A percentile compares a stretch with the other conserved stretches of the same genome.
phyloP scores from a whole-genome alignment of 2,113 vertebrate genomes.

The Dicerorhinus sumatrensis region DNA sequence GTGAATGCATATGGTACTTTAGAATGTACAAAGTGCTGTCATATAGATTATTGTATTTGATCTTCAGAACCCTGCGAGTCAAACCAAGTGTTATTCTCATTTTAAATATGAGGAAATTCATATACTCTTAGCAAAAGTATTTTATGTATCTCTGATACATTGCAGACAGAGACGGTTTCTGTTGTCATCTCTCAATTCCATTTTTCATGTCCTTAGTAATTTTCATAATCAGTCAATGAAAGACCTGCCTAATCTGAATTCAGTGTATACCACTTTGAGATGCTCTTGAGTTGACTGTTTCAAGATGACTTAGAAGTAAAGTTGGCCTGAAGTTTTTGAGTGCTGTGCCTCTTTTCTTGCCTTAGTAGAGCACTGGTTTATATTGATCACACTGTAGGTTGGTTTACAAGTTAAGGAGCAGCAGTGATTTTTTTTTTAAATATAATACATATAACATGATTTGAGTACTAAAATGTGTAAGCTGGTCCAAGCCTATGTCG shows the following conservation, averaged over 20 bases:
- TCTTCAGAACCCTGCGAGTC: neutral
- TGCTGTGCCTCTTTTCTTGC: neutral
- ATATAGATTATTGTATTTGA: slow-evolving; percentile 2
- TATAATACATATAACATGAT: neutral
- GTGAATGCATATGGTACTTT: neutral
- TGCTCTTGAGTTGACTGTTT: neutral
- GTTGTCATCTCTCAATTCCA: neutral
- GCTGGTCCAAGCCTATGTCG: neutral
- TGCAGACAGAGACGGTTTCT: neutral
- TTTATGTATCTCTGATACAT: slow-evolving; percentile 3
- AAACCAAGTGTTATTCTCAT: slow-evolving; percentile 29
- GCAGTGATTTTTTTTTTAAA: neutral
- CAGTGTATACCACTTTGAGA: neutral
- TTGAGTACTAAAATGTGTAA: neutral
- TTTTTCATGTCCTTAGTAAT: neutral
- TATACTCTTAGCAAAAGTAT: neutral
- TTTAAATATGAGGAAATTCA: slow-evolving; percentile 54
- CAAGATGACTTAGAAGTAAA: neutral
- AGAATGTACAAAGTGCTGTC: slow-evolving; percentile 23
- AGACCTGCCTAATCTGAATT: neutral
- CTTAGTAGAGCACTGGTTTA: neutral
- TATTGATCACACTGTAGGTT: neutral
- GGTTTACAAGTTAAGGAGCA: neutral
- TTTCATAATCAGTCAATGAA: neutral
- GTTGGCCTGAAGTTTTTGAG: neutral